Conservation (phyloP, 2,797 vertebrate genomes). For the Caiman crocodilus region DNA sequence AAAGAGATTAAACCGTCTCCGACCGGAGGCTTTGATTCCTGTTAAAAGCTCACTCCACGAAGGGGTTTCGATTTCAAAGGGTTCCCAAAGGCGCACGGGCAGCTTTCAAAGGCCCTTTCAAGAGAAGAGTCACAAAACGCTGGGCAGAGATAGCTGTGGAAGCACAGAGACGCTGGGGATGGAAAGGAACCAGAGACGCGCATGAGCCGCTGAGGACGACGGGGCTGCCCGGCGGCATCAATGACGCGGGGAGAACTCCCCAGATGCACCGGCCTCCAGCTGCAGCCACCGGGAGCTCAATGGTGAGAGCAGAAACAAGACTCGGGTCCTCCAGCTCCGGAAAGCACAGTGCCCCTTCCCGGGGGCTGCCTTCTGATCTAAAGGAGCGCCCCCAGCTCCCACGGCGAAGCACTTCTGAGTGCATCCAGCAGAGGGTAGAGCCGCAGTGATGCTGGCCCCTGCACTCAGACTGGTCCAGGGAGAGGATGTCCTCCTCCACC, state of each 20-base stretch:
- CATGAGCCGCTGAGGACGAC: not conserved
- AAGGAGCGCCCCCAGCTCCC: not conserved
- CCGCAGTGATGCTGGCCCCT: too few relatives aligned
- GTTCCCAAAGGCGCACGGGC: not conserved
- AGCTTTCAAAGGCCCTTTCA: slow-evolving; percentile 1
- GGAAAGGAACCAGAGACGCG: not conserved
- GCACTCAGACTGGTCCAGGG: too few relatives aligned
- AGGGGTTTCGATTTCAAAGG: slow-evolving; percentile 39
- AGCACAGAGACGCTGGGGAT: too few relatives aligned
- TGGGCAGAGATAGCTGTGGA: not conserved
- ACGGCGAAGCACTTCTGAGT: not conserved
- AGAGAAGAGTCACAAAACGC: not conserved
- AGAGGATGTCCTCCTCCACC: too few relatives aligned
- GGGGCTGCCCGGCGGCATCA: not conserved
- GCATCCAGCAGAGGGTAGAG: not conserved
- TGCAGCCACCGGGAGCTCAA: not conserved
- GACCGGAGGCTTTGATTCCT: slow-evolving; percentile 42
- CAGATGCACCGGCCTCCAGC: not conserved
- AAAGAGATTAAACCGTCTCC: slow-evolving; percentile 6
- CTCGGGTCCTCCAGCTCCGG: not conserved
- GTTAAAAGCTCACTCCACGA: slow-evolving; percentile 9
- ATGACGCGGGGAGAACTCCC: not conserved
- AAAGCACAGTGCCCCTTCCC: not conserved
- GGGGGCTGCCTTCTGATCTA: too few relatives aligned
- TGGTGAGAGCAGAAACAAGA: not conserved